Base-by-base conservation (phyloP, 2,797 vertebrate species). In the Acipenser ruthenus region DNA sequence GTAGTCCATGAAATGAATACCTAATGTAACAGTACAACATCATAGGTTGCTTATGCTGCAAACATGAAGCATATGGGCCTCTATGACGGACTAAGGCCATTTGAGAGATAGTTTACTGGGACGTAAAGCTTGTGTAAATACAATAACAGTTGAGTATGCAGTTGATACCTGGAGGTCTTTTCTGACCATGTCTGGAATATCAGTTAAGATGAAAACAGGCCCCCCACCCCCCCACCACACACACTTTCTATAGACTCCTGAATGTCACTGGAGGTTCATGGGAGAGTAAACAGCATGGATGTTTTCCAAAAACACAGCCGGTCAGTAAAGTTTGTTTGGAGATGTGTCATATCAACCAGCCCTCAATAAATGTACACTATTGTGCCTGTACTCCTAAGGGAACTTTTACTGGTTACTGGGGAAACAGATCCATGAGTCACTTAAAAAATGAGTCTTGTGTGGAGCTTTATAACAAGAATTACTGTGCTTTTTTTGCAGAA, bases 1-100 rank as follows among this genome's bases (percentile, higher is more conserved):
- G 90, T 94, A 95, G 81, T 91, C 89, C 92, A 91, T 96, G 94
- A 95, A 98, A 95, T 92, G 92, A 95, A 98, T 94, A 94, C 93
- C 88, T 86, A 92, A 89, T 96, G 95, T 98, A 96, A 94, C 93
- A 85, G 90, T 92, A 90, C 88, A 92, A 92, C 93, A 91, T 95
- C 93, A 96, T 69, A 83, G 82, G 86, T 92, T 95, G 93, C 93
- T 97, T 95, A 94, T 92, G 92, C 91, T 94, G 89, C 91, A 94
- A 93, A 93, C 92, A 91, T 91, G 91, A 90, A 92, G 92, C 93
- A 93, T 86, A 89, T 86, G 84, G 90, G 90, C 88, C 86, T 90
- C 79, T 82, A 87, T 83, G 87, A 83, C 79, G 87, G 88, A 87
- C 88, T 87, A 86, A 80, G 87, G 87, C 86, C 84, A 87, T 62